Percentiles rank a stretch among this genome's conserved stretches.
These are phyloP conservation scores for Myiotriccus ornatus DNA, from an alignment of 2,797 vertebrate genomes.

Conservation along the genomic window DNA sequence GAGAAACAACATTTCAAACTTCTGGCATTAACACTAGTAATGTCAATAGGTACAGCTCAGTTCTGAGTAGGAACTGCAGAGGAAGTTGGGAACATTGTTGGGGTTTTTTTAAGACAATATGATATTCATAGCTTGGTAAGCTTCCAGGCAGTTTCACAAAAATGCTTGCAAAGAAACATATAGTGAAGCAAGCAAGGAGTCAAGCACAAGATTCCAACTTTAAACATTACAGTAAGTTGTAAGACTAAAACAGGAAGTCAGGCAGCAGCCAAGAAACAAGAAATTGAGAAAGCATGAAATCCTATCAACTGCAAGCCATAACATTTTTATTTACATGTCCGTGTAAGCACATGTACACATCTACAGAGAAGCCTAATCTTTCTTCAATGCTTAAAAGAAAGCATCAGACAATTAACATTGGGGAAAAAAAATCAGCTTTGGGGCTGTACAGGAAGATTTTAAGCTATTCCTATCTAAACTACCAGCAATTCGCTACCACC, in stretches of 20 bases:
- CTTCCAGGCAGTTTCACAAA: not conserved
- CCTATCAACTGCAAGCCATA: not conserved
- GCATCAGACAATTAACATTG: not conserved
- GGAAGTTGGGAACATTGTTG: not conserved
- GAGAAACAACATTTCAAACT: not conserved
- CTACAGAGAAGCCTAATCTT: not conserved
- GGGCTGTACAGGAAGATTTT: not conserved
- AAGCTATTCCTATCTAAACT: not conserved
- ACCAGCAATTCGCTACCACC: not conserved
- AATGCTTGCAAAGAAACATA: not conserved
- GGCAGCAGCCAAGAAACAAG: not conserved
- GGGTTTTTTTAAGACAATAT: not conserved
- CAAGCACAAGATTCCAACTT: not conserved
- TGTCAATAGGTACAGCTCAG: not conserved
- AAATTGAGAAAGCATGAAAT: not conserved
- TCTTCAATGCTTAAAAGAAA: not conserved
- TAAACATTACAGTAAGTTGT: not conserved
- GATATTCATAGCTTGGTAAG: not conserved
- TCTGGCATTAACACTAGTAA: not conserved
- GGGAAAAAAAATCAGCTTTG: not conserved
- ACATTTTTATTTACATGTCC: not conserved
- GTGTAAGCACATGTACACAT: not conserved
- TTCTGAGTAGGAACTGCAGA: accelerated
- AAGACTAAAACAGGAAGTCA: not conserved
- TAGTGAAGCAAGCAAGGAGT: not conserved